phyloP scores from a whole-genome alignment of 2,888 invertebrate genomes.

The Baronia brevicornis region DNA sequence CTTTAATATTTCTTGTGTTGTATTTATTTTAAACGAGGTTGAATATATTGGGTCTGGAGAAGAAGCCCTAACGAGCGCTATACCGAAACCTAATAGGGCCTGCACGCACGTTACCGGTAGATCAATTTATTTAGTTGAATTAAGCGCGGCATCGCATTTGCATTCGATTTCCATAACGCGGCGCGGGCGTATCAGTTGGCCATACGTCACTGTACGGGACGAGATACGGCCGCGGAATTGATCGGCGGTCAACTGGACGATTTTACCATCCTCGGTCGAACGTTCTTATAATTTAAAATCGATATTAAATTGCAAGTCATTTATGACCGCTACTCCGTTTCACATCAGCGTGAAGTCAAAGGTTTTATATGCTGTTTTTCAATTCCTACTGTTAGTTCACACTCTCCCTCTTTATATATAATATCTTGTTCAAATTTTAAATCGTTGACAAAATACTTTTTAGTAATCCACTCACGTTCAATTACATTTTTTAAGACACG shows the following conservation, averaged over 20 bases:
- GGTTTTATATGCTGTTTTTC: too few species aligned
- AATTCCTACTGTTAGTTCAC: too few species aligned
- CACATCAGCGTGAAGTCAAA: too few species aligned
- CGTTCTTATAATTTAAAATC: constrained; percentile 20
- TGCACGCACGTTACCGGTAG: constrained; percentile 43
- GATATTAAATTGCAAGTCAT: constrained; percentile 13
- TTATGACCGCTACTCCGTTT: constrained; percentile 1
- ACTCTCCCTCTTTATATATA: too few species aligned
- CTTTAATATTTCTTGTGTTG: too few species aligned
- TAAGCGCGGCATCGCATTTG: constrained; percentile 67
- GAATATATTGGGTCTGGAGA: too few species aligned
- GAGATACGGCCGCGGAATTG: constrained; percentile 40
- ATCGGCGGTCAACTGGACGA: constrained; percentile 45
- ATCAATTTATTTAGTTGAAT: constrained; percentile 72
- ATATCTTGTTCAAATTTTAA: too few species aligned
- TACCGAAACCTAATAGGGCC: constrained; percentile 47
- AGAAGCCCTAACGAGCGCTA: constrained; percentile 35
- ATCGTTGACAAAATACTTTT: too few species aligned
- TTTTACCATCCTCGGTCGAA: constrained; percentile 33
- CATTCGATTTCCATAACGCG: constrained; percentile 72
- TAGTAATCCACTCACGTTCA: too few species aligned
- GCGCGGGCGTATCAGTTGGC: constrained; percentile 54
- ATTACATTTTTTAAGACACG: too few species aligned
- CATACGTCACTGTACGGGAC: constrained; percentile 64
- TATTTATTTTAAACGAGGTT: too few species aligned